phyloP scores from a whole-genome alignment of 1,140 invertebrate species.

The Cotesia typhae region DNA sequence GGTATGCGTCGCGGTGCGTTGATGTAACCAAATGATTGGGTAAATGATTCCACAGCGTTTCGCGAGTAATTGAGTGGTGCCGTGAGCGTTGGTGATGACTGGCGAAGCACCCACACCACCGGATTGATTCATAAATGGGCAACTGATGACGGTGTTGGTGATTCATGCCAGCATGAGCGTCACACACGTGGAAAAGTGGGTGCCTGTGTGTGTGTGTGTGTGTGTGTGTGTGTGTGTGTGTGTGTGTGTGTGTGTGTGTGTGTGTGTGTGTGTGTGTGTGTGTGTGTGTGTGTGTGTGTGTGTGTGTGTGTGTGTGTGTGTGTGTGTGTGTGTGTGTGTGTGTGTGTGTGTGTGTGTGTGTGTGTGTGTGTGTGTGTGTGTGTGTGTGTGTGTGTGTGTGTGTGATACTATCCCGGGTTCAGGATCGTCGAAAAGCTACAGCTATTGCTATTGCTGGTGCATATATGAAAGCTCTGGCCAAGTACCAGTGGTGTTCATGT shows the following conservation, averaged over 20 bases:
- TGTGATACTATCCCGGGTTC: background rate
- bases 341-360: constrained; percentile 26
- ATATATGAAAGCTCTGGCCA: constrained; percentile 5
- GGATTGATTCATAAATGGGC: too few species aligned
- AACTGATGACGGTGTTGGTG: too few species aligned
- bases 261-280: constrained; percentile 27
- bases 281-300: constrained; percentile 25
- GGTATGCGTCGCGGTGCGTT: constrained; percentile 49
- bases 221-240: constrained; percentile 26
- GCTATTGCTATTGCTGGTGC: background rate
- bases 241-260: constrained; percentile 28
- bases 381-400: constrained; percentile 26
- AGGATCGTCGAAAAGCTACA: constrained; percentile 25
- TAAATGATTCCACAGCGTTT: constrained; percentile 67
- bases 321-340: constrained; percentile 28
- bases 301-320: constrained; percentile 25
- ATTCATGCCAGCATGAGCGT: constrained; percentile 1
- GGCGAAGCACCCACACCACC: constrained; percentile 31
- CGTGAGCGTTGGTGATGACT: constrained; percentile 59
- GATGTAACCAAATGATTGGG: constrained; percentile 68
- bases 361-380: constrained; percentile 27
- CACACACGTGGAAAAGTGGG: too few species aligned
- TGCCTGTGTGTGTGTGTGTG: constrained; percentile 1
- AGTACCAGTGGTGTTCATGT: constrained; percentile 39
- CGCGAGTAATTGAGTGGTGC: constrained; percentile 67